Conservation (phyloP, 37 sponge, comb jelly and placozoan species). For the Halichondria panicea region DNA sequence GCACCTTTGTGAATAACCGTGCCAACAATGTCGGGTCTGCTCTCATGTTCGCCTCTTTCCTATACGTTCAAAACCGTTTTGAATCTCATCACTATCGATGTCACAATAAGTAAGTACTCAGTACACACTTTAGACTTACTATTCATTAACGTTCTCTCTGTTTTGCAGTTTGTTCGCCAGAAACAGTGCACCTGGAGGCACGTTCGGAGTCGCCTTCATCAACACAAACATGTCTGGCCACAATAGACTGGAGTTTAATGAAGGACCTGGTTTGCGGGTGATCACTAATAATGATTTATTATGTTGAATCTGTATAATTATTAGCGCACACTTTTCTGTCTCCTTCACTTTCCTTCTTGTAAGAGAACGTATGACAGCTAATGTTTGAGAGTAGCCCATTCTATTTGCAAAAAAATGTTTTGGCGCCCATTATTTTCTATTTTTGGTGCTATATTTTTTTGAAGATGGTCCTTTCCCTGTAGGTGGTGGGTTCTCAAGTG, state of each 20-base stretch:
- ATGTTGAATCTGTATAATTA: too few species aligned
- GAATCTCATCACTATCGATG: constrained; percentile 3
- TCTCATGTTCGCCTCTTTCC: constrained; percentile 44
- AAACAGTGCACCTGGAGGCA: constrained; percentile 40
- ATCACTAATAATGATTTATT: too few species aligned
- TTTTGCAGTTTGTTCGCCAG: constrained; percentile 26
- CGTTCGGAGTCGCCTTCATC: constrained; percentile 31
- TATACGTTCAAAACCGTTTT: constrained; percentile 25
- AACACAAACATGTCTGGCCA: constrained; percentile 26
- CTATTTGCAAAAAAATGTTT: too few species aligned
- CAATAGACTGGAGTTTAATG: constrained; percentile 30
- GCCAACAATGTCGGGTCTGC: constrained; percentile 37
- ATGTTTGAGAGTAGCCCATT: too few species aligned
- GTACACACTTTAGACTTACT: too few species aligned
- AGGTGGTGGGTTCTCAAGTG: constrained; percentile 47
- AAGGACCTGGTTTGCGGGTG: constrained; percentile 42
- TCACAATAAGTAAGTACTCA: constrained; percentile 45
- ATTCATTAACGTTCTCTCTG: too few species aligned
- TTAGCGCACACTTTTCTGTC: too few species aligned
- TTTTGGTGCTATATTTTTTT: not conserved
- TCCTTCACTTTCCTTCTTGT: too few species aligned
- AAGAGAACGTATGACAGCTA: too few species aligned
- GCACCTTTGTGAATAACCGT: constrained; percentile 26
- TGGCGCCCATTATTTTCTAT: too few species aligned
- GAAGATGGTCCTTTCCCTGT: not conserved